A percentile compares a stretch with the other conserved stretches of the same genome.
phyloP scores from a whole-genome alignment of 2,888 invertebrate species.

The Diaprepes abbreviatus region DNA sequence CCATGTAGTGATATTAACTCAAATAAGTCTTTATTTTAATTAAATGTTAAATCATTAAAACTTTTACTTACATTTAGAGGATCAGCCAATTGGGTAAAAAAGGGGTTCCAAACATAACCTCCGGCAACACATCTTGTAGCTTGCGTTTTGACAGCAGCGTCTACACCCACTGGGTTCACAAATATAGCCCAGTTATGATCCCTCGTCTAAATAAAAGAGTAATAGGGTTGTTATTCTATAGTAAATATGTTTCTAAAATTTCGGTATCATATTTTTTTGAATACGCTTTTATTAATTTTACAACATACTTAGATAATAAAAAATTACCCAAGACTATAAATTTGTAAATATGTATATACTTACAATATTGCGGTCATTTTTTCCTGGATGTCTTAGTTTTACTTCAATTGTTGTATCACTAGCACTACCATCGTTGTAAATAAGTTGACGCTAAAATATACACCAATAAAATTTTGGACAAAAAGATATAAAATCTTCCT shows the following conservation, averaged over 20 bases:
- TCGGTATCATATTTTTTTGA: no score
- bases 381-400: slow-evolving; percentile 89
- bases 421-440: slow-evolving; percentile 87
- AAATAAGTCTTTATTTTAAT: no score
- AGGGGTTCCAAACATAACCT: slow-evolving; percentile 93
- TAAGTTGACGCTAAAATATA: slow-evolving; percentile 80
- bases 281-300: no score
- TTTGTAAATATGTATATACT: no score
- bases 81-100: slow-evolving; percentile 90
- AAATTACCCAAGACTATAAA: no score
- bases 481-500: no score
- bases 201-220: slow-evolving; percentile 73
- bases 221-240: no score
- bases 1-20: no score
- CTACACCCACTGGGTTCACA: slow-evolving; percentile 92
- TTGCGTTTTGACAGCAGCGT: slow-evolving; percentile 86
- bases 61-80: slow-evolving; percentile 83
- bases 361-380: slow-evolving; percentile 85
- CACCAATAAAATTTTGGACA: no score
- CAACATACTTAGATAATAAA: no score
- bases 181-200: slow-evolving; percentile 92
- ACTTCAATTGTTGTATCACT: slow-evolving; percentile 94
- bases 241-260: no score
- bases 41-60: no score
- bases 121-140: slow-evolving; percentile 89